Evolutionary conservation across 2,888 invertebrate species (phyloP).

Genomic region (Drosophila putrida): DNA sequence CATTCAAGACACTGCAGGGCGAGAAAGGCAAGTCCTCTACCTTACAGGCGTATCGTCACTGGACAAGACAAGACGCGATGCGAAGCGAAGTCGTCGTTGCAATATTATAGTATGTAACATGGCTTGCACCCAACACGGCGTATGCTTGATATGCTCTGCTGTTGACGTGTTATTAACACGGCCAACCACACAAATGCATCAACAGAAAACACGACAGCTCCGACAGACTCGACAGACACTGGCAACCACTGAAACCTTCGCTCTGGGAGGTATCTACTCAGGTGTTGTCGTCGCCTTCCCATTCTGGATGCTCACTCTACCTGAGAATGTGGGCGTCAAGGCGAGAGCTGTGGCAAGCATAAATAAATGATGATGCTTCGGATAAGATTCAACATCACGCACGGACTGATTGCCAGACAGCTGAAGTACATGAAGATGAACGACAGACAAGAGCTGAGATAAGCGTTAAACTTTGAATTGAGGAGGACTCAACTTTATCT

Average conservation of each 20-base stretch:
- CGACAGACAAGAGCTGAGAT: conserved; percentile 17
- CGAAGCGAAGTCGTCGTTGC: conserved; percentile 8
- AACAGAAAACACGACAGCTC: conserved; percentile 8
- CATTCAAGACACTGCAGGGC: not conserved
- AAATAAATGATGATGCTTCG: conserved; percentile 76
- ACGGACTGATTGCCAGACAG: conserved; percentile 43
- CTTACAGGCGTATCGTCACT: not conserved
- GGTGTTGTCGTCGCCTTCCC: conserved; percentile 60
- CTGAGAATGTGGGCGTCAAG: conserved; percentile 22
- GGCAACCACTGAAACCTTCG: conserved; percentile 7
- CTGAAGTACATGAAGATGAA: conserved; percentile 40
- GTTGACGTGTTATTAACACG: conserved; percentile 78
- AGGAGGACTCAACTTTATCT: conserved; percentile 3
- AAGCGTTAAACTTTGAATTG: conserved; percentile 23
- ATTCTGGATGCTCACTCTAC: conserved; percentile 6
- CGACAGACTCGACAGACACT: conserved; percentile 1
- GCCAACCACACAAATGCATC: conserved; percentile 63
- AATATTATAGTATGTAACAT: conserved; percentile 52
- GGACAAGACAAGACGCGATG: conserved; percentile 15
- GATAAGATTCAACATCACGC: conserved; percentile 67
- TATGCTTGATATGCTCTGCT: conserved; percentile 63
- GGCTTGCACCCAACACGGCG: conserved; percentile 49
- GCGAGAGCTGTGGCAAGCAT: conserved; percentile 63
- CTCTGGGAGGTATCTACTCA: conserved; percentile 37
- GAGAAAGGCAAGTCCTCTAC: not conserved